These are phyloP conservation scores for Caenorhabditis macrosperma DNA, from an alignment of 2,888 invertebrate species.

Conservation along the genomic window DNA sequence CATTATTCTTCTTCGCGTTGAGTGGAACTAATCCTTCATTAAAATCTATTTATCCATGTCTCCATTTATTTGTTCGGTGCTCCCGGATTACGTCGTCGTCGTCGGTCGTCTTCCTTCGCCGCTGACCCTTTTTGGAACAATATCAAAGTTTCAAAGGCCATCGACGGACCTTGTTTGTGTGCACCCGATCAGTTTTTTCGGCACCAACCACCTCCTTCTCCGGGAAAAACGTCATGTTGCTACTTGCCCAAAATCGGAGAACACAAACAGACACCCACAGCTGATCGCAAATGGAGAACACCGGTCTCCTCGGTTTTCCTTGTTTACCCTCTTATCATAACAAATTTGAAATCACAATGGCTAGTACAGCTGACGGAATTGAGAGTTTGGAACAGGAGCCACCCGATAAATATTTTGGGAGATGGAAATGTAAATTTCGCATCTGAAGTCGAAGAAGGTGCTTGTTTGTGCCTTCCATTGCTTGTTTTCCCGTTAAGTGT, in stretches of 20 bases:
- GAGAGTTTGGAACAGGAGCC: not conserved
- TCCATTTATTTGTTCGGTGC: constrained; percentile 28
- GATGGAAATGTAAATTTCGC: not conserved
- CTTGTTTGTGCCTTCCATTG: constrained; percentile 39
- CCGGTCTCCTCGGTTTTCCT: not conserved
- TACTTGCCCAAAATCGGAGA: constrained; percentile 29
- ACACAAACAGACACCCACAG: constrained; percentile 34
- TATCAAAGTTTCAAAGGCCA: constrained; percentile 54
- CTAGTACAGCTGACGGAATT: not conserved
- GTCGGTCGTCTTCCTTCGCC: not conserved
- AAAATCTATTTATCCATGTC: constrained; percentile 49
- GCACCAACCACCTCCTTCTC: not conserved
- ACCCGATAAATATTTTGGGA: not conserved
- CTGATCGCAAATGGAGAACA: constrained; percentile 28
- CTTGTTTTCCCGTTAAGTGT: constrained; percentile 1
- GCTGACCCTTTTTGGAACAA: constrained; percentile 18
- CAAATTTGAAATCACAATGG: constrained; percentile 9
- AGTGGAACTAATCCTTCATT: constrained; percentile 52
- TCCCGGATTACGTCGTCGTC: constrained; percentile 29
- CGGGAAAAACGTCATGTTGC: constrained; percentile 41
- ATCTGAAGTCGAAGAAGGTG: constrained; percentile 15
- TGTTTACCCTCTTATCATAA: constrained; percentile 34
- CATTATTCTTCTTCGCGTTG: not conserved
- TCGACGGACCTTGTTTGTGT: constrained; percentile 40
- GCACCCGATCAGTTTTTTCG: constrained; percentile 32